Evolutionary conservation across 2,797 vertebrate species (phyloP).

Genomic region (Anguilla pacifica): DNA sequence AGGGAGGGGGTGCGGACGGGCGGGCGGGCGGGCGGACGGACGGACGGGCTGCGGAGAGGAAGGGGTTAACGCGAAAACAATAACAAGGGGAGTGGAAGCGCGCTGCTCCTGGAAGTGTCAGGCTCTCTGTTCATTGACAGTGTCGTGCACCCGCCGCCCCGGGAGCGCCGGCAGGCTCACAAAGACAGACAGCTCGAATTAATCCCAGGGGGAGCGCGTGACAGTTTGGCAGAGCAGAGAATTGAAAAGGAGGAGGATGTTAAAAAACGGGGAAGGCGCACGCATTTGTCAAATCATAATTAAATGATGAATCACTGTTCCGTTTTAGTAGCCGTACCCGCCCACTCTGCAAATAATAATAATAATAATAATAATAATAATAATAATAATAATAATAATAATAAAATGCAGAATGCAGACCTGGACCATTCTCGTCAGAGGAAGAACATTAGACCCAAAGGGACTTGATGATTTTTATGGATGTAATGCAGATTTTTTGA

Average conservation of each 20-base stretch:
- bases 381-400: slow-evolving; percentile 49
- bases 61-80: slow-evolving; percentile 78
- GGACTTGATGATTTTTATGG: neutral
- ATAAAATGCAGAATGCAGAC: slow-evolving; percentile 30
- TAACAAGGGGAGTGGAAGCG: slow-evolving; percentile 73
- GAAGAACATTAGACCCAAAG: slow-evolving; percentile 2
- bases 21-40: slow-evolving; percentile 24
- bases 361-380: slow-evolving; percentile 45
- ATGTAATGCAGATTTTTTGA: neutral
- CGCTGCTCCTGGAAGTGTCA: slow-evolving; percentile 80
- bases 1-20: slow-evolving; percentile 3
- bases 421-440: slow-evolving; percentile 47
- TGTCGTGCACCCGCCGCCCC: slow-evolving; percentile 87
- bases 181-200: slow-evolving; percentile 99
- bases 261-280: slow-evolving; percentile 92
- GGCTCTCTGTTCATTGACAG: slow-evolving; percentile 85
- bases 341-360: slow-evolving; percentile 49
- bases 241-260: slow-evolving; percentile 97
- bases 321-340: slow-evolving; percentile 89
- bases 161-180: slow-evolving; percentile 85
- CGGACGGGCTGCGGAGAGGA: slow-evolving; percentile 39
- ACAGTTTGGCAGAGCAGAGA: slow-evolving; percentile 96
- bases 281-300: slow-evolving; percentile 99
- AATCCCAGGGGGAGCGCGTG: slow-evolving; percentile 95
- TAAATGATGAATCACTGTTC: slow-evolving; percentile 99